A percentile compares a stretch with the other conserved stretches of the same genome.
These are phyloP conservation scores for Crocuta crocuta DNA, from an alignment of 2,113 vertebrate species.

Conservation along the genomic window DNA sequence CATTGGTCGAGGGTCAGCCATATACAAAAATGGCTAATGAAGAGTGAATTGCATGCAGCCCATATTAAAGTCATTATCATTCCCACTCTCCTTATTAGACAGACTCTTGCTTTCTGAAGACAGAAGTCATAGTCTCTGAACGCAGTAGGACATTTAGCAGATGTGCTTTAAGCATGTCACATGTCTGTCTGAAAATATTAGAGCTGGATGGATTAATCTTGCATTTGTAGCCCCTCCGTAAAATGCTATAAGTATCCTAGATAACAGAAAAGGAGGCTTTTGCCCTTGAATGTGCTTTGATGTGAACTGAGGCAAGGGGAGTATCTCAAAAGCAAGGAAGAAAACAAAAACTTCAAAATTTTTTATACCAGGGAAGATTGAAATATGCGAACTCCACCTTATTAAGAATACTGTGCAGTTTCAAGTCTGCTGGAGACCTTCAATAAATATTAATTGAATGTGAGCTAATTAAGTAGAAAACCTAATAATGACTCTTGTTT, in stretches of 20 bases:
- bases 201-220: not conserved
- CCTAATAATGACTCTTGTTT: not conserved
- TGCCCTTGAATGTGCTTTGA: conserved; percentile 57
- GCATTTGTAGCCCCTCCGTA: not conserved
- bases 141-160: not conserved
- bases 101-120: not conserved
- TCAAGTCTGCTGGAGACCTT: conserved; percentile 15
- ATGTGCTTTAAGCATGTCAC: not conserved
- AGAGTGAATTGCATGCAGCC: not conserved
- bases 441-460: conserved; percentile 61
- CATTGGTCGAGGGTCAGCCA: not conserved
- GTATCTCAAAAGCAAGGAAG: not conserved
- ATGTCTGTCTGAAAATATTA: conserved; percentile 29
- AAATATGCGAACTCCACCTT: conserved; percentile 31
- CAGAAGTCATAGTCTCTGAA: not conserved
- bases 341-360: conserved; percentile 31
- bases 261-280: conserved; percentile 40
- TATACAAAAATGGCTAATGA: not conserved
- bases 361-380: not conserved
- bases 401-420: not conserved
- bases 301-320: conserved; percentile 2
- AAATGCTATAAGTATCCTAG: conserved; percentile 8
- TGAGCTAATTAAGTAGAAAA: conserved; percentile 65
- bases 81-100: not conserved
- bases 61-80: not conserved